Evolutionary conservation across 2,797 vertebrate genomes (phyloP), one percentile per base, ranked within the genome.

Genomic region (Micrastur ruficollis): DNA sequence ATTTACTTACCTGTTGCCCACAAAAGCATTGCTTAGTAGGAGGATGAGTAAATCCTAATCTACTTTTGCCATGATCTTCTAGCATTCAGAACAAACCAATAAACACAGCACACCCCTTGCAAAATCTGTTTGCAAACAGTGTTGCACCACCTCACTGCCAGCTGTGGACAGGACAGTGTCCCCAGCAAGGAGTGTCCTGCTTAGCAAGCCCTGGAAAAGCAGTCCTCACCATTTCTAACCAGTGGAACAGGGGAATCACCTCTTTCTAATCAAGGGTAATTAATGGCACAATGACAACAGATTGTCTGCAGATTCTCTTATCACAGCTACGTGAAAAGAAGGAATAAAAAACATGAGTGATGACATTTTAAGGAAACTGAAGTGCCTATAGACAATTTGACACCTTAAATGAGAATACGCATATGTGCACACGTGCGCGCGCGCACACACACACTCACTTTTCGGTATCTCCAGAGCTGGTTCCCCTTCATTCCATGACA

Each of bases 401-500:
- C 74, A 81, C 67, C 53, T 91, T n/a, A 18, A 72, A 31, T 12
- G 40, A 52, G 50, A 47, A 66, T 2, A 36, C 1, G 14, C 17
- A 4, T 13, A 20, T 4, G 46, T 19, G 25, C 5, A 3, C 11
- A 11, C 10, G 18, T 34, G 44, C n/a, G 18, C 26, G 14, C 2
- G 0, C 31, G 36, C 95, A 94, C 99, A 52, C 59, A 47, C 70
- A 58, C 19, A 86, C 98, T 98, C 97, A 99, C 99, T 98, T 98
- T 98, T 53, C 98, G 97, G 96, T 99, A 99, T 96, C 98, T 98
- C 99, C 99, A 99, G 78, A 99, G 98, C 98, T 99, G 99, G 98
- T 99, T 99, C 7, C 99, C 99, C 97, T 98, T 99, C 99, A 99
- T 99, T 95, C 99, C 98, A 68, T 99, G 99, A 59, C 99, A 99